phyloP scores from a whole-genome alignment of 2,797 vertebrate genomes.

The Galaxias olidus region DNA sequence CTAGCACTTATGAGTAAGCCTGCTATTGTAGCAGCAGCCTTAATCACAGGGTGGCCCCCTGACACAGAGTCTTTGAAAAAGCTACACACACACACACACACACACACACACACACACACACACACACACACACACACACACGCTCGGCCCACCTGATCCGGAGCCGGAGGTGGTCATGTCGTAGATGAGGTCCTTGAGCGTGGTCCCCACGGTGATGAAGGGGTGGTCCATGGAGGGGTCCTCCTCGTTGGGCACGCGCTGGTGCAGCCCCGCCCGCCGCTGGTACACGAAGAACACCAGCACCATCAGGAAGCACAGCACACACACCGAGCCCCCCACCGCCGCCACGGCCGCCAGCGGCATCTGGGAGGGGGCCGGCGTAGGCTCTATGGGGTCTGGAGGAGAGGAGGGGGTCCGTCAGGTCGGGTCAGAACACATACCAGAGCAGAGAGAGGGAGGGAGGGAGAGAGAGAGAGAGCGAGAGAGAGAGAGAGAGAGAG shows the following conservation, averaged over 20 bases:
- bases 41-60: neutral
- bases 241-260: slow-evolving; percentile 94
- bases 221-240: slow-evolving; percentile 93
- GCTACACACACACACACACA: slow-evolving; percentile 4
- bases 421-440: neutral
- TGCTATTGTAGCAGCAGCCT: neutral
- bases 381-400: slow-evolving; percentile 41
- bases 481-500: neutral
- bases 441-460: neutral
- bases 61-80: neutral
- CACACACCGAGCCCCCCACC: slow-evolving; percentile 92
- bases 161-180: slow-evolving; percentile 98
- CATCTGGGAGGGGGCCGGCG: slow-evolving; percentile 73
- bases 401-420: slow-evolving; percentile 15
- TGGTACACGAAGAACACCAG: slow-evolving; percentile 92
- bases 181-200: slow-evolving; percentile 97
- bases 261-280: slow-evolving; percentile 85
- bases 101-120: neutral
- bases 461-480: neutral
- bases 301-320: slow-evolving; percentile 91
- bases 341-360: slow-evolving; percentile 92
- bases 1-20: too few species aligned
- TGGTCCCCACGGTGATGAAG: slow-evolving; percentile 94
- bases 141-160: slow-evolving; percentile 83
- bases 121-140: neutral